Percentiles rank a stretch among this genome's conserved stretches.
Conservation (phyloP, 35 echinoderm and acorn worm genomes). For the Amphiura filiformis region DNA sequence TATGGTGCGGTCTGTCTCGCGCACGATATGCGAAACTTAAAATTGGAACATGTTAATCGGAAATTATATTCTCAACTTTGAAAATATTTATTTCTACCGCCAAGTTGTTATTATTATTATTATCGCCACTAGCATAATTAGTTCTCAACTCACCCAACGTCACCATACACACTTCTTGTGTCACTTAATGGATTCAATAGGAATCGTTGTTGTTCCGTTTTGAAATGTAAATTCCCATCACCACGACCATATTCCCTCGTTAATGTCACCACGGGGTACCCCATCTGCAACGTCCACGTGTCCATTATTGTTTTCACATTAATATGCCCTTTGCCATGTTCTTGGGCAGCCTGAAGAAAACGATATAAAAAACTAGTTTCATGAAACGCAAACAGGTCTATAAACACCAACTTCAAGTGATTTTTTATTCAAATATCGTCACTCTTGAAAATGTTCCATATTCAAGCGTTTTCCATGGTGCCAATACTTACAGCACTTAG, state of each 20-base stretch:
- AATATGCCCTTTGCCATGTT: conserved; percentile 41
- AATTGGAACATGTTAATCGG: no score
- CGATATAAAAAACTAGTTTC: no score
- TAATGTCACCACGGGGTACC: conserved; percentile 33
- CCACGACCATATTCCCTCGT: conserved; percentile 34
- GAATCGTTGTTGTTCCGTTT: conserved; percentile 60
- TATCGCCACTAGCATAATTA: no score
- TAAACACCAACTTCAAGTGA: no score
- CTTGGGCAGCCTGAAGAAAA: conserved; percentile 25
- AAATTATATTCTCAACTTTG: no score
- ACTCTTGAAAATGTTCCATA: not conserved
- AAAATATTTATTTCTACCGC: no score
- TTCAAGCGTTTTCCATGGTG: conserved; percentile 38
- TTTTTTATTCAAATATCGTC: no score
- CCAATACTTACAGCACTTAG: not conserved
- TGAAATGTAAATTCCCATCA: not conserved
- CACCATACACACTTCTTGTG: conserved; percentile 37
- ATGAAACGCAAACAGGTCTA: no score
- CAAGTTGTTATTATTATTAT: no score
- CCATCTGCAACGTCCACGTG: conserved; percentile 70
- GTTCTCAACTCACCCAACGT: conserved; percentile 12
- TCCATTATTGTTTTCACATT: conserved; percentile 53
- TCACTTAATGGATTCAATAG: conserved; percentile 57
- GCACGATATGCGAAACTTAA: no score
- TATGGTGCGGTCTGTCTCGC: no score